These are phyloP conservation scores for Nomada fucata DNA, from an alignment of 2,888 invertebrate genomes.

Conservation along the genomic window DNA sequence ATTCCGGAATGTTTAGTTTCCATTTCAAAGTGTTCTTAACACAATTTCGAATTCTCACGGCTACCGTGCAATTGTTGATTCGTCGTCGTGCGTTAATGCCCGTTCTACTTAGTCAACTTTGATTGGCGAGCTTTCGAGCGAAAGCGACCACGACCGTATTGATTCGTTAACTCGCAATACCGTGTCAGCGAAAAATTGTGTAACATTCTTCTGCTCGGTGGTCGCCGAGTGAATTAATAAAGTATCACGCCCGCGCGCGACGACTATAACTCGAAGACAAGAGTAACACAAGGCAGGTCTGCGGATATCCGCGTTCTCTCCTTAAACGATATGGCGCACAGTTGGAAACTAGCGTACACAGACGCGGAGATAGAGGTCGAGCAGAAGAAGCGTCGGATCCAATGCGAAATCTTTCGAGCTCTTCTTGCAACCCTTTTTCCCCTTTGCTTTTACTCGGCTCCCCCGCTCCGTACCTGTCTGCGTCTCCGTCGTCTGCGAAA, in stretches of 20 bases:
- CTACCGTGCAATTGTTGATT: conserved; percentile 23
- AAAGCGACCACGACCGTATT: neutral
- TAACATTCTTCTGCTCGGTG: neutral
- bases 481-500: neutral
- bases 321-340: conserved; percentile 43
- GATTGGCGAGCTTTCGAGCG: conserved; percentile 32
- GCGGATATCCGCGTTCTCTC: conserved; percentile 15
- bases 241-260: neutral
- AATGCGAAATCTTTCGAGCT: conserved; percentile 68
- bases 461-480: conserved; percentile 16
- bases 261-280: conserved; percentile 9
- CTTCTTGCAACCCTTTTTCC: conserved; percentile 52
- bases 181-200: neutral
- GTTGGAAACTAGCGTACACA: conserved; percentile 42
- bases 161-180: conserved; percentile 10
- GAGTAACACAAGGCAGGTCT: conserved; percentile 24
- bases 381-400: conserved; percentile 55
- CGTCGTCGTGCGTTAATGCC: conserved; percentile 27
- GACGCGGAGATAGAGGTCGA: conserved; percentile 33
- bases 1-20: conserved; percentile 51
- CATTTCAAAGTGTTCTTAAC: conserved; percentile 54
- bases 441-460: conserved; percentile 27
- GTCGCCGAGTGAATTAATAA: conserved; percentile 23
- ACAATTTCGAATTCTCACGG: conserved; percentile 48
- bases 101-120: conserved; percentile 32